Conservation (phyloP, 2,113 vertebrate genomes). For the Malaclemys terrapin region DNA sequence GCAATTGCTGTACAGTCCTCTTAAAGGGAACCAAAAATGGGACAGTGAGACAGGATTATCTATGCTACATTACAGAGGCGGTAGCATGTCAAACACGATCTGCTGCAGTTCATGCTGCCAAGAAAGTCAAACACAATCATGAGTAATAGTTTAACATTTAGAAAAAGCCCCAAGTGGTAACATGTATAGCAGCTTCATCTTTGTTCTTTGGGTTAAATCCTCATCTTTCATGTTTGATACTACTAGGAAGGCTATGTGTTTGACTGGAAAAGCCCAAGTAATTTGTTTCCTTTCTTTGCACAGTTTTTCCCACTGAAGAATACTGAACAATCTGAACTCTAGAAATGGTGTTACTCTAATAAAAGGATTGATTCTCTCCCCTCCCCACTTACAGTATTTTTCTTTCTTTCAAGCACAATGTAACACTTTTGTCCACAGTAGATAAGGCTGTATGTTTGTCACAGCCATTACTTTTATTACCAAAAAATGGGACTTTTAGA, state of each 20-base stretch:
- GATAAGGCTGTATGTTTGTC: background rate
- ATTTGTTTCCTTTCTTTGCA: background rate
- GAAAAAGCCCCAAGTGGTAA: background rate
- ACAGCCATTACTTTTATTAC: background rate
- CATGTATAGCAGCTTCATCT: background rate
- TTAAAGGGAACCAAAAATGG: background rate
- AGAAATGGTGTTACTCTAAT: background rate
- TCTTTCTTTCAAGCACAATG: background rate
- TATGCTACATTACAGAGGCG: background rate
- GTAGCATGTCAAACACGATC: background rate
- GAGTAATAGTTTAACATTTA: background rate
- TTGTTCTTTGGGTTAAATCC: background rate
- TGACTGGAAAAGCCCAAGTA: background rate
- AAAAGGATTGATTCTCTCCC: background rate
- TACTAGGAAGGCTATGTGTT: background rate
- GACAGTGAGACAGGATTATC: background rate
- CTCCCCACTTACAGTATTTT: background rate
- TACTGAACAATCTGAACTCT: background rate
- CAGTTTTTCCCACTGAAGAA: background rate
- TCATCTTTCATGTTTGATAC: background rate
- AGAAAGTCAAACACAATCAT: background rate
- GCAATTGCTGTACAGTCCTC: background rate
- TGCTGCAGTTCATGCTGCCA: background rate
- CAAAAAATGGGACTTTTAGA: background rate
- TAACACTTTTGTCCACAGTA: background rate